Base-by-base conservation (phyloP, 2,113 vertebrate species). In the Corythornis cristatus region DNA sequence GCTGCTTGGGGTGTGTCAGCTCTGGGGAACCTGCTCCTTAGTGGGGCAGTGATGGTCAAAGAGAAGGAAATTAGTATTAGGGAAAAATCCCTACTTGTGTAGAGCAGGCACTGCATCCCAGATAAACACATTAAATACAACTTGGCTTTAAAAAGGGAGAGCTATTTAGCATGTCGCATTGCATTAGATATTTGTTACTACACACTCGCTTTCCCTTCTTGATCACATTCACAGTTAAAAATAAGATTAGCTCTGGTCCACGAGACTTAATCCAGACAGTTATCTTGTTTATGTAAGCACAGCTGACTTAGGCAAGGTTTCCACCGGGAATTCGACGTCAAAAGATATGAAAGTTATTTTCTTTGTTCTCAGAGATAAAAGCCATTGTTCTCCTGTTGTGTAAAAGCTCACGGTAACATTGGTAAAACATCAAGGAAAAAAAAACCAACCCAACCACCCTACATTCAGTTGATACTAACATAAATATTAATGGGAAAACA, bases 301-400 rank as follows among this genome's bases (percentile, higher is more conserved):
- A 20, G 50, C 70, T 89, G 88, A 95, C 66, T 97, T 96, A 95
- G 76, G 88, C 68, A 95, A 95, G 91, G 92, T 70, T 96, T 94
- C 94, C 81, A 94, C 35, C 0, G 58, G 91, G 90, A 94, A 93
- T 95, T 92, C 86, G 66, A 86, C 35, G 45, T 91, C 93, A 95
- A 91, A 95, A 95, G 83, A 94, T 81, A 96, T 75, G 84, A 87
- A 95, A 95, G 93, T 93, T 94, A 89, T 94, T 95, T 94, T 95
- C 96, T 96, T 96, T 97, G 92, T 97, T 95, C 89, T 92, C 19
- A 0, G 64, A 97, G 95, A 96, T 96, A 91, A 96, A 95, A 96
- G 94, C 77, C 74, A 88, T 91, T 94, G 84, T 92, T 89, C 76
- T 93, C 75, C 78, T 94, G 82, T 95, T 94, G 92, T 95, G 92